A percentile compares a stretch with the other conserved stretches of the same genome.
Evolutionary conservation across 2,113 vertebrate species (phyloP).

Genomic region (Pagrus major): DNA sequence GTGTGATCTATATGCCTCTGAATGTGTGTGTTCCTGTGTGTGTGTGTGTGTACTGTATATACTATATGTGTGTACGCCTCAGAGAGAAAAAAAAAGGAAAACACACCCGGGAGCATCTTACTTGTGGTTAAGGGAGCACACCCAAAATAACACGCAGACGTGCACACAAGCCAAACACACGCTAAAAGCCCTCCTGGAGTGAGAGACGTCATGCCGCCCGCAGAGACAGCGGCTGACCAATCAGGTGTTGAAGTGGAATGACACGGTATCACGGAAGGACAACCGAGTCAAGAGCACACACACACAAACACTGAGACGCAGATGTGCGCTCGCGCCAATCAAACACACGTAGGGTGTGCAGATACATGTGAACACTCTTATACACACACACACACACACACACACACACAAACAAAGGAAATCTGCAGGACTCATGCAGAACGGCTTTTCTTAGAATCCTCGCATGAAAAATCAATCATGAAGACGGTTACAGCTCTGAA

Average conservation of each 20-base stretch:
- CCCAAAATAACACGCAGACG: slow-evolving; percentile 8
- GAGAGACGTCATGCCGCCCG: slow-evolving; percentile 50
- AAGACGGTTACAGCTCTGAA: slow-evolving; percentile 31
- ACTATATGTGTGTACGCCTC: background rate
- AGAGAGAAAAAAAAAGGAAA: slow-evolving; percentile 10
- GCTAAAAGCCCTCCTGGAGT: slow-evolving; percentile 63
- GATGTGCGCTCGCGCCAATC: slow-evolving; percentile 17
- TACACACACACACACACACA: background rate
- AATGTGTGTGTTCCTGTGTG: slow-evolving; percentile 14
- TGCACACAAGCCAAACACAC: slow-evolving; percentile 5
- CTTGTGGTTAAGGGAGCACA: slow-evolving; percentile 22
- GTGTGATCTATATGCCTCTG: slow-evolving; percentile 31
- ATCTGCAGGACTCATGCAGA: background rate
- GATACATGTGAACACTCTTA: background rate
- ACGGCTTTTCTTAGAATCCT: slow-evolving; percentile 13
- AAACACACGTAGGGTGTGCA: background rate
- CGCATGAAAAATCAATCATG: slow-evolving; percentile 28
- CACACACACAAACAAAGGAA: background rate
- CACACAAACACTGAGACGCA: slow-evolving; percentile 22
- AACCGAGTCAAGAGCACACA: slow-evolving; percentile 28
- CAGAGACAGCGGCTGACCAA: slow-evolving; percentile 54
- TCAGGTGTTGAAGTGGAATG: slow-evolving; percentile 60
- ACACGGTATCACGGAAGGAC: slow-evolving; percentile 56
- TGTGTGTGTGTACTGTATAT: slow-evolving; percentile 4
- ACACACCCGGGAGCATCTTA: slow-evolving; percentile 10